These are phyloP conservation scores for Perizoma flavofasciatum DNA, from an alignment of 2,888 invertebrate genomes.

Conservation along the genomic window DNA sequence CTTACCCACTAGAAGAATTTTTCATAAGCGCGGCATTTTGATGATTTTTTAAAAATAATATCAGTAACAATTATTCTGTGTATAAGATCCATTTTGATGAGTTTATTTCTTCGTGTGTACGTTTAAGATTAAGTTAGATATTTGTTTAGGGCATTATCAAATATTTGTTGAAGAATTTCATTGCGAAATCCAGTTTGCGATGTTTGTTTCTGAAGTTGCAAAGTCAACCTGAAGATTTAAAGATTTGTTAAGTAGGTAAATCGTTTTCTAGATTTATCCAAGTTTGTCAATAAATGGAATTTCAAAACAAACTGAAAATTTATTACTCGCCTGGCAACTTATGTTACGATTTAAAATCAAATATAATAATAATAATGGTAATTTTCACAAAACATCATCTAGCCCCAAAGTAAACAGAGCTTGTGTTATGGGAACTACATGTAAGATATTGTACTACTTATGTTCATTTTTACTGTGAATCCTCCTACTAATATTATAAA, in stretches of 20 bases:
- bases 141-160: constrained; percentile 52
- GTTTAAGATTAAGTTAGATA: constrained; percentile 51
- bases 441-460: too few species aligned
- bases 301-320: background rate
- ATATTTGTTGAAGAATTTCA: constrained; percentile 50
- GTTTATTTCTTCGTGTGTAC: constrained; percentile 45
- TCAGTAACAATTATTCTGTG: constrained; percentile 40
- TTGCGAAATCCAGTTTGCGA: constrained; percentile 39
- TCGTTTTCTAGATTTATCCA: constrained; percentile 14
- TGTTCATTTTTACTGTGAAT: too few species aligned
- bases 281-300: background rate
- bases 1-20: constrained; percentile 65
- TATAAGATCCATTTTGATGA: constrained; percentile 33
- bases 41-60: constrained; percentile 62
- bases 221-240: constrained; percentile 31
- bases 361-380: too few species aligned
- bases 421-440: too few species aligned
- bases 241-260: constrained; percentile 17
- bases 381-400: too few species aligned
- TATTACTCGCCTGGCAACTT: too few species aligned
- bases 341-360: too few species aligned
- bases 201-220: constrained; percentile 42
- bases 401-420: too few species aligned
- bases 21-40: constrained; percentile 65
- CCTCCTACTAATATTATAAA: too few species aligned